Base-by-base conservation (phyloP, 2,797 vertebrate genomes). In the Muscicapa striata region DNA sequence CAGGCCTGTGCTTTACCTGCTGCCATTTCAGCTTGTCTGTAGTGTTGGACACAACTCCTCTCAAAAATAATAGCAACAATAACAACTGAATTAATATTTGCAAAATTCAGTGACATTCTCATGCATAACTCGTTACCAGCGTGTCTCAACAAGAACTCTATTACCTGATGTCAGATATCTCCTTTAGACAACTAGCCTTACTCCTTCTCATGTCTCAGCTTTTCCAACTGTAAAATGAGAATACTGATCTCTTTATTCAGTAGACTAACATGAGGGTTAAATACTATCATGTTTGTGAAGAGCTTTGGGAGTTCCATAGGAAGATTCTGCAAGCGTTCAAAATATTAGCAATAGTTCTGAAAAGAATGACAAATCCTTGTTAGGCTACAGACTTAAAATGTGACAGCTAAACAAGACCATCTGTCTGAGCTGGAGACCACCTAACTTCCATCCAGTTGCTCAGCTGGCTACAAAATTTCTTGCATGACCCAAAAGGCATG, bases 401-500 rank as follows among this genome's bases (percentile, higher is more conserved):
- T 12, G 32, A 45, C 11, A 51, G 36, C 41, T 76, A 77, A 87
- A 48, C n/a, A 80, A 92, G 87, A 92, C n/a, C 72, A 92, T 77
- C 82, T 75, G 26, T 58, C 48, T 32, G 30, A 69, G 85, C 34
- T 19, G 27, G 46, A 92, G 79, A 66, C 81, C n/a, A 30, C 0
- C 1, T 48, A 81, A 81, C 90, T 90, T 94, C 61, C 48, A 87
- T 45, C 62, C 73, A 62, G 67, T 70, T 38, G 6, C 52, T 87
- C 93, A 55, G 49, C 67, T 80, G 40, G 34, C 63, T 72, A 59
- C 51, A 93, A 61, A 84, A 59, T 64, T 49, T 88, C 63, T 82
- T 67, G 61, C 75, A 70, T 84, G 73, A 89, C 78, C 70, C 58
- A 82, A 93, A 90, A 93, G 48, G 55, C 63, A 90, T 49, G 51